A percentile compares a stretch with the other conserved stretches of the same genome.
These are phyloP conservation scores for Echinarachnius parma DNA, from an alignment of 53 echinoderm and acorn worm genomes.

Conservation along the genomic window DNA sequence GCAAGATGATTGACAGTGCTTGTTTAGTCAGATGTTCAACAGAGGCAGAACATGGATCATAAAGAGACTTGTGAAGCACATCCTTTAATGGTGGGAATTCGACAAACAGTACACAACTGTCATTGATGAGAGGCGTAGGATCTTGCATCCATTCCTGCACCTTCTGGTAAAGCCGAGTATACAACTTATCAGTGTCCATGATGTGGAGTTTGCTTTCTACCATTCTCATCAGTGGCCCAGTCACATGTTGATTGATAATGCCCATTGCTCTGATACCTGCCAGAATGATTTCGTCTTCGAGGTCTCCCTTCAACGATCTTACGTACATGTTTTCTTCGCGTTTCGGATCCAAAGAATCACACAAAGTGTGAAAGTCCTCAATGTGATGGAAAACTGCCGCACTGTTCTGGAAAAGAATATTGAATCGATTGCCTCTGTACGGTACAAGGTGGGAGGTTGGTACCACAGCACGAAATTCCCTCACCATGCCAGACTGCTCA, in stretches of 20 bases:
- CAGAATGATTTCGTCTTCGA: constrained; percentile 41
- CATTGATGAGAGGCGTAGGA: constrained; percentile 38
- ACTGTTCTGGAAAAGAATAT: constrained; percentile 51
- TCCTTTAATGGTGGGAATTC: constrained; percentile 54
- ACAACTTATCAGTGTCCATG: constrained; percentile 56
- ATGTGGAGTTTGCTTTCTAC: constrained; percentile 48
- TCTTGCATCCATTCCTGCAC: constrained; percentile 57
- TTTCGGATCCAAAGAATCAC: constrained; percentile 42
- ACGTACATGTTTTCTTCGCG: constrained; percentile 50
- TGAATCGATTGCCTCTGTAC: constrained; percentile 55
- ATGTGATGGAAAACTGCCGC: constrained; percentile 55
- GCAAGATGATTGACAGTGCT: constrained; percentile 50
- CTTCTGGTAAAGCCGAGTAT: constrained; percentile 39
- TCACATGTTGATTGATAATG: constrained; percentile 16
- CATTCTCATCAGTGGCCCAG: constrained; percentile 49
- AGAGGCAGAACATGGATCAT: constrained; percentile 23
- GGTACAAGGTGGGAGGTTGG: constrained; percentile 35
- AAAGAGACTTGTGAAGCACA: constrained; percentile 38
- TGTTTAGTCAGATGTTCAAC: constrained; percentile 52
- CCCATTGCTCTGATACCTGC: constrained; percentile 61
- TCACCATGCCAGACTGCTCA: constrained; percentile 52
- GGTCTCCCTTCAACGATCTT: constrained; percentile 43
- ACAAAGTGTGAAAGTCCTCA: constrained; percentile 43
- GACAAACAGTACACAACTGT: constrained; percentile 47
- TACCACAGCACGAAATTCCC: constrained; percentile 43